Conservation (phyloP, 2,113 vertebrate genomes). For the Phodopus roborovskii region DNA sequence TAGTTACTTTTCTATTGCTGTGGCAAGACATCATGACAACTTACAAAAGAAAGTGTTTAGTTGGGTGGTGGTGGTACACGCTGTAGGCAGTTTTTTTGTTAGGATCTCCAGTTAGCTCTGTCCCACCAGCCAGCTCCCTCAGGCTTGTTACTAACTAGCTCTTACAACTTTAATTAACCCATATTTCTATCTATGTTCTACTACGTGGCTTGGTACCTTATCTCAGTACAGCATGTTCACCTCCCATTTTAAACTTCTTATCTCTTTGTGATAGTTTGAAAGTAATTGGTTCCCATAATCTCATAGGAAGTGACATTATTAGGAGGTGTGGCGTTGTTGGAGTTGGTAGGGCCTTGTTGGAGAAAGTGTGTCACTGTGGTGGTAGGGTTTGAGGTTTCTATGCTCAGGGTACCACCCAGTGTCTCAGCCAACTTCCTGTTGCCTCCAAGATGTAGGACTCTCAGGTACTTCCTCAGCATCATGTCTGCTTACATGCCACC, state of each 20-base stretch:
- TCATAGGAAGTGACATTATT: background rate
- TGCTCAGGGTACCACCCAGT: background rate
- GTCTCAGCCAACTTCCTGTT: background rate
- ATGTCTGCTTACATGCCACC: background rate
- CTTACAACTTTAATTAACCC: too few species aligned
- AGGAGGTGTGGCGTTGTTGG: background rate
- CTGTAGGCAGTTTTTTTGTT: too few species aligned
- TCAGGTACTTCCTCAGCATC: too few species aligned
- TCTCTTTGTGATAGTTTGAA: background rate
- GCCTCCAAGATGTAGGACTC: too few species aligned
- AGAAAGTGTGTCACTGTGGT: background rate
- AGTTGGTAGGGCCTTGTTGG: background rate
- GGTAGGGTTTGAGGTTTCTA: background rate
- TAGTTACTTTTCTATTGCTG: background rate
- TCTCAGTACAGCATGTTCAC: too few species aligned
- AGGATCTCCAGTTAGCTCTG: too few species aligned
- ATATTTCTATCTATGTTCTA: too few species aligned
- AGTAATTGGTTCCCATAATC: background rate
- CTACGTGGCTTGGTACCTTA: too few species aligned
- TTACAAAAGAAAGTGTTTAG: background rate
- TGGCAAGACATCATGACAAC: background rate
- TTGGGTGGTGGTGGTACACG: background rate
- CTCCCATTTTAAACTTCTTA: too few species aligned
- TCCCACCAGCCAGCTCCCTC: too few species aligned
- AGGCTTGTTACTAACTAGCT: too few species aligned